Conservation (phyloP, 92 coral and sea anemone genomes). For the Palythoa grandis region DNA sequence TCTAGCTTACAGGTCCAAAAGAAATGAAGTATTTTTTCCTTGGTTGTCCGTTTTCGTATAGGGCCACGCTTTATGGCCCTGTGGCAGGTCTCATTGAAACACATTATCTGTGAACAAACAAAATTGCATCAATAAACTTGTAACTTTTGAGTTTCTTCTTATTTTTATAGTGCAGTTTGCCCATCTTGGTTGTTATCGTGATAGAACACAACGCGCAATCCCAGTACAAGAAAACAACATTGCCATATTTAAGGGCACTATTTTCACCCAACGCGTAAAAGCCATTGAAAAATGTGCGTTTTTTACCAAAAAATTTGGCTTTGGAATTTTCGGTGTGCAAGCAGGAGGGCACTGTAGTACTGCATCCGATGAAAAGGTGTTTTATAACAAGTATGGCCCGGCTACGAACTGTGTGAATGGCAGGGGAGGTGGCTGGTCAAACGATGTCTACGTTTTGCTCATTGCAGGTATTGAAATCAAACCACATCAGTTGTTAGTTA, state of each 20-base stretch:
- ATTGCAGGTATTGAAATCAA: not conserved
- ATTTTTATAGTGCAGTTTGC: conserved; percentile 6
- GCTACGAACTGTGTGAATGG: conserved; percentile 23
- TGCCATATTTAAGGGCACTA: not conserved
- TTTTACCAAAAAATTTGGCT: conserved; percentile 7
- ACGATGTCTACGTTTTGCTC: conserved; percentile 31
- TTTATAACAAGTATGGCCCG: conserved; percentile 24
- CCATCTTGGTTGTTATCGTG: conserved; percentile 25
- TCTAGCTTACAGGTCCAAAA: too few species aligned
- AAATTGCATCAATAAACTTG: not conserved
- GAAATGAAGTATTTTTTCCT: too few species aligned
- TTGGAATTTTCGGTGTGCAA: conserved; percentile 10
- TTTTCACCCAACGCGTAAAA: not conserved
- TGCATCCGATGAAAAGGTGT: conserved; percentile 7
- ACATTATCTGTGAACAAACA: too few species aligned
- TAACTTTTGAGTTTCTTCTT: not conserved
- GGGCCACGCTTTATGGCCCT: too few species aligned
- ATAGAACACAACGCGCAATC: not conserved
- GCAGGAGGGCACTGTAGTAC: not conserved
- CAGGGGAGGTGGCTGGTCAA: conserved; percentile 23
- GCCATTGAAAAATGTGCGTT: conserved; percentile 28
- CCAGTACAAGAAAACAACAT: not conserved
- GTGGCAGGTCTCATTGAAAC: too few species aligned
- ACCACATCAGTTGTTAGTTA: too few species aligned
- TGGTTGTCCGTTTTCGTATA: too few species aligned